Base-by-base conservation (phyloP, 2,888 invertebrate genomes). In the Dryocosmus kuriphilus region DNA sequence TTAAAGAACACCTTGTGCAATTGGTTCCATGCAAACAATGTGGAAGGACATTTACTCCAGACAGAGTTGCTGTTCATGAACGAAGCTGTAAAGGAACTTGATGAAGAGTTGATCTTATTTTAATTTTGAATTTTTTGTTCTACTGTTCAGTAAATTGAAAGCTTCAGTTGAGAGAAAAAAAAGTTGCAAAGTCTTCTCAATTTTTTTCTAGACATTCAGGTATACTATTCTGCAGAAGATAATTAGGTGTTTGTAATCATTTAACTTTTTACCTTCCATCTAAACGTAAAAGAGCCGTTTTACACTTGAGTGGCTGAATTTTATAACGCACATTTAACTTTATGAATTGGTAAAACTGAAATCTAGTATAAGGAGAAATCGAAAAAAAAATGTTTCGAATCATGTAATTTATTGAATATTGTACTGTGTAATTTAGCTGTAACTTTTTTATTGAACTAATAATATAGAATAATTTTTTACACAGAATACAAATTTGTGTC, bases 11-110 rank as follows among this genome's bases (percentile, higher is more conserved):
- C 74, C 91, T 71, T 27, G 51, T 14, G 1, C 27, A 71, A 30
- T 46, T 96, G 84, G 91, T 94, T 32, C 93, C 94, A 1, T 96
- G 96, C 86, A 92, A 92, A 63, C 94, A 93, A 85, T 96, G 96
- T 88, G 94, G 94, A 16, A 92, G 96, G 62, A 95, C 95, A 32
- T 96, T 96, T 91, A 92, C 93, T 81, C 95, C 95, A 0, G 95
- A 95, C 84, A 92, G 96, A 57, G 89, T 96, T 19, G 87, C 92
- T 19, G 93, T 95, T 1, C 96, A 96, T 87, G 90, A 92, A 84
- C 91, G 92, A 83, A 93, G 92, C 83, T 93, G 92, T 32, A 71
- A 71, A 71, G 91, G 90, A 60, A 86, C 74, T 24, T 81, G 81
- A 78, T 85, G 79, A 77, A 74, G 60, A 35, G n/a, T n/a, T 57